Evolutionary conservation across 2,113 vertebrate species (phyloP).

Genomic region (Edolisoma coerulescens): DNA sequence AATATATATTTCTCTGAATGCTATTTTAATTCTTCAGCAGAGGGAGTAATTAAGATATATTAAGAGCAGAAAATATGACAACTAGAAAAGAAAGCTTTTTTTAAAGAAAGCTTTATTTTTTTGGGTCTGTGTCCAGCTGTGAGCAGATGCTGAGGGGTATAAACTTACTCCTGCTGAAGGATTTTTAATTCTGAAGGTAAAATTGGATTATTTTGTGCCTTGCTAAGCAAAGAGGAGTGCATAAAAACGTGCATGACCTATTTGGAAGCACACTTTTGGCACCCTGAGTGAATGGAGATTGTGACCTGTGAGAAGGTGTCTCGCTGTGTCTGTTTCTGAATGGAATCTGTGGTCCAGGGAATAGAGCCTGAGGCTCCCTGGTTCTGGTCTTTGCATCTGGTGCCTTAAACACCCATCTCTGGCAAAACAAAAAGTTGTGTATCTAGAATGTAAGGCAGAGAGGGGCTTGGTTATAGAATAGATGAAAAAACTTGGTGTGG

Average conservation of each 20-base stretch:
- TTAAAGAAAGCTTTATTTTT: background rate
- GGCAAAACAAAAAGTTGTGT: background rate
- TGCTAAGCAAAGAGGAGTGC: background rate
- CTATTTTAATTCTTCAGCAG: background rate
- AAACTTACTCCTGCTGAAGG: background rate
- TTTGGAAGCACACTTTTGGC: background rate
- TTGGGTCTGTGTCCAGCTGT: background rate
- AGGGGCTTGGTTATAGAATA: background rate
- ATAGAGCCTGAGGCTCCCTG: background rate
- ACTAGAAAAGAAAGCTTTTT: background rate
- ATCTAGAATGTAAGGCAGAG: background rate
- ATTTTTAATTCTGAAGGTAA: background rate
- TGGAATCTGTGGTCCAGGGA: background rate
- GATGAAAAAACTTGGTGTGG: background rate
- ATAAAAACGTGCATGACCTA: background rate
- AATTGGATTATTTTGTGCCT: background rate
- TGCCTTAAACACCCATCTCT: background rate
- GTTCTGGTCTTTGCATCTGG: background rate
- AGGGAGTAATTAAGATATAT: background rate
- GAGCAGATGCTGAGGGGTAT: background rate
- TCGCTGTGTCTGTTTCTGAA: background rate
- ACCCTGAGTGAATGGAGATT: background rate
- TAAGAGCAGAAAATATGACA: background rate
- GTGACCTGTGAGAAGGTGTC: background rate
- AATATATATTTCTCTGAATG: background rate